Base-by-base conservation (phyloP, 2,888 invertebrate genomes). In the Auanema sp. region DNA sequence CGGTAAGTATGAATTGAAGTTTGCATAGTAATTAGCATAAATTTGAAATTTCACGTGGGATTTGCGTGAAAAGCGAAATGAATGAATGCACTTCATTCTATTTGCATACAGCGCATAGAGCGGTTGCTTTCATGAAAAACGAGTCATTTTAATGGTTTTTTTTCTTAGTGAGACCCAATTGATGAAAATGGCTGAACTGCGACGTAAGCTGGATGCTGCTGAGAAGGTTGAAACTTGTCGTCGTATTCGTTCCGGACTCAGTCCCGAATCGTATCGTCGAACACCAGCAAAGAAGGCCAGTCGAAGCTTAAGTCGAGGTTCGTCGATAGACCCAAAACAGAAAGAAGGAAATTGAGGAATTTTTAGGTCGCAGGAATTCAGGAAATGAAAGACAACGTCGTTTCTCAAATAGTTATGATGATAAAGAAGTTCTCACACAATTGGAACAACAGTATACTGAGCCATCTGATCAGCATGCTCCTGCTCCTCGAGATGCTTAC, bases 131-230 rank as follows among this genome's bases (percentile, higher is more conserved):
- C 24, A 18, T 47, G 18, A 3, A 12, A 51, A 18, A 12, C 21
- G 12, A 23, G n/a, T 5, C 14, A 41, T 1, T 14, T 5, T 33
- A 33, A 33, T 33, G 8, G 33, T 33, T 33, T 44, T 24, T n/a
- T 21, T 25, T 60, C 69, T 40, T 53, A 71, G 76, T 58, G 76
- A 76, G 64, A 67, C 66, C 21, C 74, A 76, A 23, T 66, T 81
- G 23, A 57, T 76, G 61, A 80, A 81, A 68, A 66, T 81, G 66
- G 76, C 78, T 8, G 81, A 81, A 41, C 67, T 81, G 49, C 78
- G 79, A 54, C 72, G 76, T 47, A 81, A 81, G 59, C 63, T 81
- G 25, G 81, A 81, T 50, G 81, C 81, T 1, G 81, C 81, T 8
- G 80, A 81, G 65, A 81, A 81, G 56, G 81, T 55, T 5, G 69